Evolutionary conservation across 2,113 vertebrate genomes (phyloP).

Genomic region (Catagonus wagneri): DNA sequence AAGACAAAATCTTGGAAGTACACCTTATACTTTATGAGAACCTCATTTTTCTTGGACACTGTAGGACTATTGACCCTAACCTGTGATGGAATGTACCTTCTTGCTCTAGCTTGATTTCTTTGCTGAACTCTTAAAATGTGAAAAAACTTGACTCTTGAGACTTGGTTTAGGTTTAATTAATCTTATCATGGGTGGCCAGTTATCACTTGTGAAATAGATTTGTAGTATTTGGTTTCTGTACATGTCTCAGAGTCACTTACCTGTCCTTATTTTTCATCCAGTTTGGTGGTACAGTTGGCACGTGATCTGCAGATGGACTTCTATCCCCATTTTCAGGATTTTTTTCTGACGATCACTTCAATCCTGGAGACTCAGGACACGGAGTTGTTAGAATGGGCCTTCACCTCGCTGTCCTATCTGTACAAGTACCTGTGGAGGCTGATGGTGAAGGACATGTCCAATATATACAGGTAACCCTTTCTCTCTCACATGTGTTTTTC

Average conservation of each 20-base stretch:
- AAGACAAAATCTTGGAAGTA: neutral
- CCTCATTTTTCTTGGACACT: neutral
- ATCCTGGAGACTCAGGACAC: slow-evolving; percentile 97
- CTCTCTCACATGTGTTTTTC: neutral
- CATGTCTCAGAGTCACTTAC: neutral
- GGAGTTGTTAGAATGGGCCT: slow-evolving; percentile 95
- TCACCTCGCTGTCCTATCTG: slow-evolving; percentile 96
- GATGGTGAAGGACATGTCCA: slow-evolving; percentile 97
- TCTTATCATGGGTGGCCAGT: neutral
- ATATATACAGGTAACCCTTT: slow-evolving; percentile 93
- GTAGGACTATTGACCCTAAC: neutral
- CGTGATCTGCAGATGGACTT: slow-evolving; percentile 98
- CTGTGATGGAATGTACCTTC: neutral
- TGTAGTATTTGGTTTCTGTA: neutral
- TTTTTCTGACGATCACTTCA: slow-evolving; percentile 93
- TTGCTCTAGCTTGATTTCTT: neutral
- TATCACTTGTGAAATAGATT: neutral
- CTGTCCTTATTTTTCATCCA: slow-evolving; percentile 81
- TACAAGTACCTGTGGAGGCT: slow-evolving; percentile 98
- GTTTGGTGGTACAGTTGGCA: slow-evolving; percentile 96
- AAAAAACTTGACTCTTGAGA: neutral
- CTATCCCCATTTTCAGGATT: slow-evolving; percentile 97
- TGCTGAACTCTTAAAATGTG: neutral
- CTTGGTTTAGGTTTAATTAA: neutral
- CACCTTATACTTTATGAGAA: neutral